Conservation (phyloP, 2,797 vertebrate species). For the Champsocephalus gunnari region DNA sequence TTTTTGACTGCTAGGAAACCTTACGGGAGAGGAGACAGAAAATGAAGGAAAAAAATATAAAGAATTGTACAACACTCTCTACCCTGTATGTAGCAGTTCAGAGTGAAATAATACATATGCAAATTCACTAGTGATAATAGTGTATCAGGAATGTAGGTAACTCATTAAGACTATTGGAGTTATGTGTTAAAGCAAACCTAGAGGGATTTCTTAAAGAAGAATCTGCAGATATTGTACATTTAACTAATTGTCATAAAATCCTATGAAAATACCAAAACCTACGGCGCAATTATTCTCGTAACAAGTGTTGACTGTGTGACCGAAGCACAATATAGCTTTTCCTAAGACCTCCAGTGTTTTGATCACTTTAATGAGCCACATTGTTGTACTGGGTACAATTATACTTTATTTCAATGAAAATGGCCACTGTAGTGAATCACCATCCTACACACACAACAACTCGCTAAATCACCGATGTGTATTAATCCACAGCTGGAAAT, state of each 20-base stretch:
- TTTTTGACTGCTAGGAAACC: slow-evolving; percentile 34
- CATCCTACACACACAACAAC: slow-evolving; percentile 6
- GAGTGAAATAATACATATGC: slow-evolving; percentile 16
- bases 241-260: slow-evolving; percentile 24
- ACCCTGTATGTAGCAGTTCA: slow-evolving; percentile 12
- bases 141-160: slow-evolving; percentile 41
- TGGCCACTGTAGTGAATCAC: background rate
- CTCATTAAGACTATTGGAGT: background rate
- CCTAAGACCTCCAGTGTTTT: background rate
- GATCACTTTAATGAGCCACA: slow-evolving; percentile 15
- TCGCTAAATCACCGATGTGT: background rate
- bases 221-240: background rate
- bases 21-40: slow-evolving; percentile 44
- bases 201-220: background rate
- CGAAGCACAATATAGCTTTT: slow-evolving; percentile 4
- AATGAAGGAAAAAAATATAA: slow-evolving; percentile 26
- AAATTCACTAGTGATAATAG: slow-evolving; percentile 17
- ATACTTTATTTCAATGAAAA: slow-evolving; percentile 11
- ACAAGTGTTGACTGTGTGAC: background rate
- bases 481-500: slow-evolving; percentile 14
- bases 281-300: background rate
- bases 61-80: slow-evolving; percentile 34
- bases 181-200: background rate
- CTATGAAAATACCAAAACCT: slow-evolving; percentile 22
- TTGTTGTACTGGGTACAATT: background rate